phyloP scores from a whole-genome alignment of 2,797 vertebrate species.

The Dermochelys coriacea region DNA sequence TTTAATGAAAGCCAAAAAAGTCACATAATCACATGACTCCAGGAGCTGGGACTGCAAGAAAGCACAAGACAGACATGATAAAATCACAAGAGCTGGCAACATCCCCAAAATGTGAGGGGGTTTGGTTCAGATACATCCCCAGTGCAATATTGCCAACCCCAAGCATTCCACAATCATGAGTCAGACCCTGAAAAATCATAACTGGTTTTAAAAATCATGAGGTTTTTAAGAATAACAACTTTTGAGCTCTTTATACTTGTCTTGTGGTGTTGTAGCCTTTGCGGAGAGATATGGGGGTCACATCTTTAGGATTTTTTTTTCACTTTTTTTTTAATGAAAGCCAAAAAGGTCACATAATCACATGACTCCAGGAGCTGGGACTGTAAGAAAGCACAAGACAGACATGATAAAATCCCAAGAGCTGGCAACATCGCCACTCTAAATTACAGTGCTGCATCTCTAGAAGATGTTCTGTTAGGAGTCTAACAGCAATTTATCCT shows the following conservation, averaged over 20 bases:
- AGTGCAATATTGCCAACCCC: neutral
- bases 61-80: neutral
- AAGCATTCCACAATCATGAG: neutral
- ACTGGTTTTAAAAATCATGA: neutral
- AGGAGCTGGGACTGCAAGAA: neutral
- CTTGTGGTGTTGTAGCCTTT: neutral
- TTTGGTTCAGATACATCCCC: accelerated
- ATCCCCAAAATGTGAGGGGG: neutral
- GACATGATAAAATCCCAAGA: neutral
- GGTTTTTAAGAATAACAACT: neutral
- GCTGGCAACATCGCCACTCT: neutral
- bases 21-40: neutral
- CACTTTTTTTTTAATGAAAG: neutral
- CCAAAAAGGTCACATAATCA: neutral
- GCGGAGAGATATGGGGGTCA: neutral
- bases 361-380: neutral
- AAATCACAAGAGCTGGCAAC: neutral
- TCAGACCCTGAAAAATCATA: neutral
- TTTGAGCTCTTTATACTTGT: neutral
- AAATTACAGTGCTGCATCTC: neutral
- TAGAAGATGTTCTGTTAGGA: neutral
- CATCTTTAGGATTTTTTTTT: neutral
- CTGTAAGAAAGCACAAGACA: neutral
- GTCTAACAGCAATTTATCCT: neutral
- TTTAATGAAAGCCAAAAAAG: neutral